Evolutionary conservation across 2,888 invertebrate genomes (phyloP), one percentile per base, ranked within the genome.

Genomic region (Sarcophaga rosellei): DNA sequence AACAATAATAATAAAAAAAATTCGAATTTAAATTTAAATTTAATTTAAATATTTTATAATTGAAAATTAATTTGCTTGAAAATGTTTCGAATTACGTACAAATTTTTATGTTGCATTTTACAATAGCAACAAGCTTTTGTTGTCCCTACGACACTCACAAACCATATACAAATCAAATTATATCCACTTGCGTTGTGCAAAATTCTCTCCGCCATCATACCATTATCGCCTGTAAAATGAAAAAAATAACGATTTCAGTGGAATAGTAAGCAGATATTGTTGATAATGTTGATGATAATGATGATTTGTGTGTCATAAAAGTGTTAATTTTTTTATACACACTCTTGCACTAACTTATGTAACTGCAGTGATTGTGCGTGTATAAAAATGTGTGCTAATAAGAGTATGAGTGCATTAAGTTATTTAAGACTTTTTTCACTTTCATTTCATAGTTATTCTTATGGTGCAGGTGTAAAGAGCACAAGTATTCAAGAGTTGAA

Each of bases 291-390:
- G 5, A 62, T 63, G 44, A 21, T 70, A 17, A 8, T 62, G 25
- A 17, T 8, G 4, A 25, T 44, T 12, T 11, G 10, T 10, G 6
- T 76, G n/a, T 63, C 61, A 25, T 81, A 44, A 75, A 81, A 15
- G 69, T 81, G 75, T 75, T 81, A 62, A 75, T 81, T 63, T 75
- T 35, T 74, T 44, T 75, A 68, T 15, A 23, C 66, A 15, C 17
- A 10, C 47, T 59, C 15, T 61, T 35, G 35, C 8, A 35, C 53
- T 53, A 5, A 17, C 53, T 12, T 53, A 57, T 15, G 57, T 75
- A 23, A 59, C 45, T 63, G 35, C 62, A 6, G 57, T 62, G 69
- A 44, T 45, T 6, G 17, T 45, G 45, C n/a, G 11, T 4, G n/a
- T 12, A 0, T 62, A 47, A 44, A 61, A n/a, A 15, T 23, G 15